Conservation (phyloP, 2,888 invertebrate species). For the Gastracanthus pulcherrimus region DNA sequence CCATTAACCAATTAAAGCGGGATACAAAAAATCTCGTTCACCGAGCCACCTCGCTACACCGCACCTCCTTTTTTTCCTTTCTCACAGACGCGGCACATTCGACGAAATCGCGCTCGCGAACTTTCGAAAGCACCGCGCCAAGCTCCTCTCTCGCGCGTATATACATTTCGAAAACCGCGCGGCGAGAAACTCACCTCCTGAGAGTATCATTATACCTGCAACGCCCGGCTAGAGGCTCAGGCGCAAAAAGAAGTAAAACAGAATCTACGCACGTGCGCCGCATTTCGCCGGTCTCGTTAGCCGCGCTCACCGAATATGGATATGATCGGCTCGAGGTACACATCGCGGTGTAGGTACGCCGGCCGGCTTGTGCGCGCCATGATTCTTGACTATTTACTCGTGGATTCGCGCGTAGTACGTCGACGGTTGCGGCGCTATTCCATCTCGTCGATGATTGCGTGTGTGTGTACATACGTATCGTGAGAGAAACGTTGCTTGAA, state of each 20-base stretch:
- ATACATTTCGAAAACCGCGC: constrained; percentile 34
- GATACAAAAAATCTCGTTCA: background rate
- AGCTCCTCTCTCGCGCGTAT: background rate
- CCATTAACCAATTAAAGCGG: background rate
- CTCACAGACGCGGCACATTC: background rate
- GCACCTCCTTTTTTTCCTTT: background rate
- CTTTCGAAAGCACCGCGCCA: constrained; percentile 29
- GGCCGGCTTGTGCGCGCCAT: background rate
- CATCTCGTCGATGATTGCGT: no score
- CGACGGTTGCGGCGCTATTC: no score
- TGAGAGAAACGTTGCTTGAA: no score
- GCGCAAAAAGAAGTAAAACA: background rate
- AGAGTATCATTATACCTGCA: no score
- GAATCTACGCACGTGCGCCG: constrained; percentile 3
- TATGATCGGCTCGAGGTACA: background rate
- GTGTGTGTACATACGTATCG: no score
- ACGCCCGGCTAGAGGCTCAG: no score
- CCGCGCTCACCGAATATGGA: constrained; percentile 34
- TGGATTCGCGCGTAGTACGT: background rate
- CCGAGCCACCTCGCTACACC: background rate
- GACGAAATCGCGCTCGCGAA: background rate
- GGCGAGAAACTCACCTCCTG: constrained; percentile 13
- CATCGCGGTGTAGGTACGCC: no score
- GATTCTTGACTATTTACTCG: background rate
- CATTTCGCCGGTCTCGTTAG: constrained; percentile 37